A percentile compares a stretch with the other conserved stretches of the same genome.
These are phyloP conservation scores for Scaptomyza cyrtandrae DNA, from an alignment of 2,888 invertebrate genomes.

Conservation along the genomic window DNA sequence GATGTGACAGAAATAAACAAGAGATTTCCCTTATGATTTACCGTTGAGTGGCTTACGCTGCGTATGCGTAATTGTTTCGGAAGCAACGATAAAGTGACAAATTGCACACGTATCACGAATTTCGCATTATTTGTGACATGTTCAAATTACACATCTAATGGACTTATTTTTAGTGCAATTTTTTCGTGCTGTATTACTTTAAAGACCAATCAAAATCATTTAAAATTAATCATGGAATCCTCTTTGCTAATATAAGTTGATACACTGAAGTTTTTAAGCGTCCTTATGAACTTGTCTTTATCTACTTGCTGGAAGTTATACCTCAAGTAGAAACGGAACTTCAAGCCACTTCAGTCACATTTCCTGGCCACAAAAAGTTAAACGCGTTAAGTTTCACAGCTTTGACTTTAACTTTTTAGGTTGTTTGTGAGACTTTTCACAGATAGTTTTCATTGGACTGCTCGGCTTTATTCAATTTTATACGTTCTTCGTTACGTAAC, in stretches of 20 bases:
- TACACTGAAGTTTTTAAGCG: background rate
- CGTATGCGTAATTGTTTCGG: conserved; percentile 30
- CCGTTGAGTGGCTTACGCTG: conserved; percentile 10
- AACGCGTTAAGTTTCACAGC: conserved; percentile 36
- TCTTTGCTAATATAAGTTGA: background rate
- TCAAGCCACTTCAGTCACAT: background rate
- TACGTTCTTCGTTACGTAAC: conserved; percentile 5
- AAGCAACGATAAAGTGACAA: conserved; percentile 37
- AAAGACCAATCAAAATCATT: background rate
- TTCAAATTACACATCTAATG: conserved; percentile 12
- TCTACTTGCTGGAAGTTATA: conserved; percentile 7
- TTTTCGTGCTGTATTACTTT: background rate
- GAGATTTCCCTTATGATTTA: conserved; percentile 25
- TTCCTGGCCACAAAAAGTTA: conserved; percentile 36
- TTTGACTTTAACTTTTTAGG: background rate
- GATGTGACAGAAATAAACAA: conserved; percentile 31
- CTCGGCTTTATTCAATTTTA: conserved; percentile 4
- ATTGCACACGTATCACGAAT: conserved; percentile 48
- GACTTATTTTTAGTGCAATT: conserved; percentile 4
- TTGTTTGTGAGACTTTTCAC: background rate
- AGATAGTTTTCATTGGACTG: conserved; percentile 11
- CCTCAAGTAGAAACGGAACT: background rate
- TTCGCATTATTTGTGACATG: conserved; percentile 34
- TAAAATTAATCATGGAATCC: background rate
- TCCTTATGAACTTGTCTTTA: conserved; percentile 11